These are phyloP conservation scores for Callimorpha dominula DNA, from an alignment of 2,888 invertebrate species.

Conservation along the genomic window DNA sequence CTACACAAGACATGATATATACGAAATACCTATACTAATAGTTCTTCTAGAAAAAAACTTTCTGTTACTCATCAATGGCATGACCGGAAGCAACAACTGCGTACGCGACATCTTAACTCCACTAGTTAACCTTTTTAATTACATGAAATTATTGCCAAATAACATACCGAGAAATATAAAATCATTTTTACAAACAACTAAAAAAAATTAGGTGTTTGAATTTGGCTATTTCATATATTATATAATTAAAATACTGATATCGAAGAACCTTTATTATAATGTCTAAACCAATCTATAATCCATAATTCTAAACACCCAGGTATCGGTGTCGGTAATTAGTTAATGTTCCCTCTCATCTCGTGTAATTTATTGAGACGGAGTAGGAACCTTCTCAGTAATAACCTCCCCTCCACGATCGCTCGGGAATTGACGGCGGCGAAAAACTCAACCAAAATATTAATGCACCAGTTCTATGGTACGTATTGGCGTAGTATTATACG, in stretches of 20 bases:
- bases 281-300: conserved; percentile 25
- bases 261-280: background rate
- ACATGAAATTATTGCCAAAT: no score
- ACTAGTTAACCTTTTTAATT: background rate
- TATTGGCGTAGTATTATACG: conserved; percentile 70
- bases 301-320: conserved; percentile 57
- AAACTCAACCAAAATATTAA: conserved; percentile 87
- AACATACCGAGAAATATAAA: no score
- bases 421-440: conserved; percentile 84
- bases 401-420: conserved; percentile 63
- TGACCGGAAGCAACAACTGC: background rate
- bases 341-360: conserved; percentile 84
- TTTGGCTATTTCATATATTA: background rate
- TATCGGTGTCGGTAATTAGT: conserved; percentile 85
- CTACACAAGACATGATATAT: no score
- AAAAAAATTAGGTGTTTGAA: background rate
- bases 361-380: conserved; percentile 86
- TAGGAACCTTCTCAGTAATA: conserved; percentile 63
- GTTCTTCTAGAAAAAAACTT: no score
- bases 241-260: background rate
- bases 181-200: background rate
- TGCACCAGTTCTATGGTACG: conserved; percentile 79
- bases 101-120: background rate
- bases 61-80: background rate
- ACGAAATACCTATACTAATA: no score